Evolutionary conservation across 2,113 vertebrate genomes (phyloP).

Genomic region (Aramus guarauna): DNA sequence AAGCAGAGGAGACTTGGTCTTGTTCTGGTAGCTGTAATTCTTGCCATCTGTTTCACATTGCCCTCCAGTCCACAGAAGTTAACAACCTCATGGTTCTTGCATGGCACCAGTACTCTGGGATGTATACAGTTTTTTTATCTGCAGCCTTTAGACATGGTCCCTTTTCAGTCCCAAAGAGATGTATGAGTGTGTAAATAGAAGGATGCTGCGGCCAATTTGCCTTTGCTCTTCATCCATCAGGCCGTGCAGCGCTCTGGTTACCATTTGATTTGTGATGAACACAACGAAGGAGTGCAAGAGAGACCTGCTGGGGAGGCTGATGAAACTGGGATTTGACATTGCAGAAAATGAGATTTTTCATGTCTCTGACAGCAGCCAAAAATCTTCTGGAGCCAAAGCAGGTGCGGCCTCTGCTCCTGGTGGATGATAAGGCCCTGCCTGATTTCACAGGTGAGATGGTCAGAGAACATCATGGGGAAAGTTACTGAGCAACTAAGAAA

Average conservation of each 20-base stretch:
- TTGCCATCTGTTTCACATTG: too few species aligned
- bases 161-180: not conserved
- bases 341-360: slow-evolving; percentile 94
- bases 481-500: not conserved
- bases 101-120: too few species aligned
- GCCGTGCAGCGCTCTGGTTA: slow-evolving; percentile 77
- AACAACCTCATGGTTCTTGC: too few species aligned
- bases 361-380: slow-evolving; percentile 90
- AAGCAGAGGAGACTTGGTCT: not conserved
- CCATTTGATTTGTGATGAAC: slow-evolving; percentile 92
- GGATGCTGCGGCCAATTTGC: not conserved
- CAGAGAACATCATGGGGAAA: not conserved
- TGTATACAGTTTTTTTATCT: too few species aligned
- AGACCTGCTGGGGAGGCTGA: slow-evolving; percentile 83
- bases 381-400: slow-evolving; percentile 85
- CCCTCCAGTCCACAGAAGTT: too few species aligned
- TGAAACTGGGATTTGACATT: slow-evolving; percentile 83
- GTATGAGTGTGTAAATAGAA: accelerated
- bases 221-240: slow-evolving; percentile 58
- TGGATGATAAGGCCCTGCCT: slow-evolving; percentile 87
- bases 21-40: not conserved
- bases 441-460: slow-evolving; percentile 85
- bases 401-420: slow-evolving; percentile 86
- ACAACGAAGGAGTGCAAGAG: slow-evolving; percentile 94
- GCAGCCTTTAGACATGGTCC: too few species aligned